A percentile compares a stretch with the other conserved stretches of the same genome.
Evolutionary conservation across 23 tunicate species (phyloP).

Genomic region (Ciona savignyi): DNA sequence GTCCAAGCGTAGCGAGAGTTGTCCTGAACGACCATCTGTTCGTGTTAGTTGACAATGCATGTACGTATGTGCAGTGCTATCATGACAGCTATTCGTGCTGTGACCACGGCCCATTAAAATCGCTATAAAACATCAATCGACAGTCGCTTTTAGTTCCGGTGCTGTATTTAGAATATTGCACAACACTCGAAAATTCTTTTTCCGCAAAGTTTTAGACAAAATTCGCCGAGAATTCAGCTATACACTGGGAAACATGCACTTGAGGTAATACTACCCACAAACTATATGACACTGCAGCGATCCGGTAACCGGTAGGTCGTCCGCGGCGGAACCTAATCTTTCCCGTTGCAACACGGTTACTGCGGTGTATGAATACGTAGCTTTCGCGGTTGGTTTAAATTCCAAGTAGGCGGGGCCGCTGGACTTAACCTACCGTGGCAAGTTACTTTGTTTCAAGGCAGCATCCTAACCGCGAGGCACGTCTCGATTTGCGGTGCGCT

Average conservation of each 20-base stretch:
- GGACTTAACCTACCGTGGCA: neutral
- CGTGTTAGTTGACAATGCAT: too few relatives aligned
- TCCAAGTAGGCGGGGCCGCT: neutral
- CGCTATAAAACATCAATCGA: too few relatives aligned
- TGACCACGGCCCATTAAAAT: too few relatives aligned
- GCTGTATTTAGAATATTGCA: neutral
- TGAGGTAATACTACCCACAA: neutral
- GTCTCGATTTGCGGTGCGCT: neutral
- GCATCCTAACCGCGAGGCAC: too few relatives aligned
- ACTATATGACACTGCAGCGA: neutral
- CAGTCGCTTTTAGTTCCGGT: too few relatives aligned
- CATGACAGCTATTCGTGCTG: too few relatives aligned
- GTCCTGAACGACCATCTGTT: too few relatives aligned
- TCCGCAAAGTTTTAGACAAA: neutral
- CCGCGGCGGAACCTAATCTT: neutral
- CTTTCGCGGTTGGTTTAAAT: neutral
- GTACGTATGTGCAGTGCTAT: too few relatives aligned
- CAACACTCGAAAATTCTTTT: neutral
- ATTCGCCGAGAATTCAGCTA: too few relatives aligned
- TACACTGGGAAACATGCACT: neutral
- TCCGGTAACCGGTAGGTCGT: neutral
- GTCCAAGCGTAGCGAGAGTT: too few relatives aligned
- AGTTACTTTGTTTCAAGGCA: too few relatives aligned
- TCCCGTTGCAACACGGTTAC: neutral
- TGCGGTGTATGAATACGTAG: neutral